phyloP scores from a whole-genome alignment of 2,113 vertebrate genomes.

The Panurus biarmicus region DNA sequence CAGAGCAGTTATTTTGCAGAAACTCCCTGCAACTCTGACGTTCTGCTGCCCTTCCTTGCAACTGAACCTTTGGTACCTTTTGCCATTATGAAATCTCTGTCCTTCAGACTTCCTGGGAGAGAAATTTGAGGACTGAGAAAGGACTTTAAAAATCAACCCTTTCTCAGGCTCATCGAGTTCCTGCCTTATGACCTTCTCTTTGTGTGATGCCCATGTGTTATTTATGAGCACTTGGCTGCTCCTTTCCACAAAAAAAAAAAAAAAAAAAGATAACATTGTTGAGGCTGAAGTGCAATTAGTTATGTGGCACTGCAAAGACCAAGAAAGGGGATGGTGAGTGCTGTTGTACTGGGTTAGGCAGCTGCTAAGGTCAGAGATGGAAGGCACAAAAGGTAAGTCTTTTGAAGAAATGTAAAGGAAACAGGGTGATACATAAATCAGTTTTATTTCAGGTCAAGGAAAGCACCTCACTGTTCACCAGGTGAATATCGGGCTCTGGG shows the following conservation, averaged over 20 bases:
- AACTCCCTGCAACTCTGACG: neutral
- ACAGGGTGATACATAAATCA: neutral
- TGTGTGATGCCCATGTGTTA: neutral
- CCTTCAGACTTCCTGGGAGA: neutral
- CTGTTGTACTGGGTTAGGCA: neutral
- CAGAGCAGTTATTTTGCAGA: neutral
- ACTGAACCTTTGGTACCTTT: neutral
- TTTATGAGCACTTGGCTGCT: neutral
- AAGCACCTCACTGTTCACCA: neutral
- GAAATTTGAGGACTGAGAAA: neutral
- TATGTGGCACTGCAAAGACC: neutral
- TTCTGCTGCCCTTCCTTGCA: neutral
- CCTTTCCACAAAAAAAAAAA: accelerated
- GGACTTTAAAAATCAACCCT: neutral
- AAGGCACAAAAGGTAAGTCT: neutral
- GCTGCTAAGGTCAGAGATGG: neutral
- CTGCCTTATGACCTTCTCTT: neutral
- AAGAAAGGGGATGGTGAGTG: neutral
- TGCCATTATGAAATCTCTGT: neutral
- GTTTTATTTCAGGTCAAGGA: neutral
- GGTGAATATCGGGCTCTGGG: neutral
- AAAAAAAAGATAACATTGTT: neutral
- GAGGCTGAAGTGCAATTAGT: neutral
- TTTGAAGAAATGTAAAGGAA: neutral
- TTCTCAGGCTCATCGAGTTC: neutral